Evolutionary conservation across 2,113 vertebrate species (phyloP).

Genomic region (Colistium nudipinnis): DNA sequence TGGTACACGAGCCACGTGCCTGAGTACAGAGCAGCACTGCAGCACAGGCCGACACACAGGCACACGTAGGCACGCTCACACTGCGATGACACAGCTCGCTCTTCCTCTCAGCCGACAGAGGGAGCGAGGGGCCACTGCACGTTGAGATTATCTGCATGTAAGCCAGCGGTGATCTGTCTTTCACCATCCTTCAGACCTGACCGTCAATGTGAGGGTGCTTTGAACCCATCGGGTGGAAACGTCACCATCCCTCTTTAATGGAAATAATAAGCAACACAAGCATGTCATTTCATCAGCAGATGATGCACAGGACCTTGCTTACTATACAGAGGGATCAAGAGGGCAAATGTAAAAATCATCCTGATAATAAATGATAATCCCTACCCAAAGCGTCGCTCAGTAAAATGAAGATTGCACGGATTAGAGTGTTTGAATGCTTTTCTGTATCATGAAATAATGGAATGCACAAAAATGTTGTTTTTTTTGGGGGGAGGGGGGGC

Average conservation of each 20-base stretch:
- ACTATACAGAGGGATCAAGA: not conserved
- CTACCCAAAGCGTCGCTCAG: conserved; percentile 10
- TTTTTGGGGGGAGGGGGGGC: conserved; percentile 1
- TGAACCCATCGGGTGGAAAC: not conserved
- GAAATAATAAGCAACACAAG: not conserved
- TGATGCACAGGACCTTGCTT: conserved; percentile 3
- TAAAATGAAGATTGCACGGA: conserved; percentile 29
- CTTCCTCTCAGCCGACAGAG: conserved; percentile 41
- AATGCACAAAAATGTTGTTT: conserved; percentile 16
- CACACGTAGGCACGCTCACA: conserved; percentile 44
- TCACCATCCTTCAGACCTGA: not conserved
- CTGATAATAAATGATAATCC: conserved; percentile 38
- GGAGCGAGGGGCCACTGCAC: conserved; percentile 34
- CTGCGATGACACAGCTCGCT: conserved; percentile 68
- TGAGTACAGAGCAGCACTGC: conserved; percentile 61
- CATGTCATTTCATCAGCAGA: not conserved
- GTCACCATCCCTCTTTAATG: not conserved
- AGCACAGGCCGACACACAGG: conserved; percentile 46
- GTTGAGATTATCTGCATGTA: not conserved
- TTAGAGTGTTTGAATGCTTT: conserved; percentile 36
- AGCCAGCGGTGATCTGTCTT: conserved; percentile 1
- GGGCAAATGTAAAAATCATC: conserved; percentile 17
- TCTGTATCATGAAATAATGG: conserved; percentile 32
- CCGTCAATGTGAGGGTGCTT: not conserved
- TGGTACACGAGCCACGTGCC: conserved; percentile 63